phyloP scores from a whole-genome alignment of 23 tunicate genomes.

The Halocynthia roretzi region DNA sequence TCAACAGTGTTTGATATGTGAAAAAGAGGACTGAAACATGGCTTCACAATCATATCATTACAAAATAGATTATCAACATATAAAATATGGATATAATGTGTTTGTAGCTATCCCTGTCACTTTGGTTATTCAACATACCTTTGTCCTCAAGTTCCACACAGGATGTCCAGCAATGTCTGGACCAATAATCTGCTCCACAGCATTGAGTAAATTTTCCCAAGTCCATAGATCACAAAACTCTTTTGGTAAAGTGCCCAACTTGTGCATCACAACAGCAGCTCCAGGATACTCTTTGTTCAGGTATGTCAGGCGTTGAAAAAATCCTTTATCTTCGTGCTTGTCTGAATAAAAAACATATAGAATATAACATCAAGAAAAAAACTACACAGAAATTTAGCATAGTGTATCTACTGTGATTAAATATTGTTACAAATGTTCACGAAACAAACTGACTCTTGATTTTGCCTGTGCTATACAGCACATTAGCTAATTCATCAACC shows the following conservation, averaged over 20 bases:
- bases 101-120: too few species aligned
- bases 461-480: constrained; percentile 65
- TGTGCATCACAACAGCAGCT: constrained; percentile 67
- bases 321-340: constrained; percentile 76
- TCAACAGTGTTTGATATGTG: too few species aligned
- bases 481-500: constrained; percentile 56
- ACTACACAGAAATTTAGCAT: not conserved
- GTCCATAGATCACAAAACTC: constrained; percentile 65
- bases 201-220: constrained; percentile 69
- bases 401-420: not conserved
- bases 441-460: constrained; percentile 38
- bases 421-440: not conserved
- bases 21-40: too few species aligned
- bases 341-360: constrained; percentile 26
- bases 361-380: not conserved
- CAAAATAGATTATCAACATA: too few species aligned
- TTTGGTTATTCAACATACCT: constrained; percentile 24
- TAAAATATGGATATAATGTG: too few species aligned
- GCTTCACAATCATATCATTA: too few species aligned
- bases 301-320: constrained; percentile 53
- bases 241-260: constrained; percentile 61
- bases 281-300: constrained; percentile 79
- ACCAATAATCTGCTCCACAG: constrained; percentile 84
- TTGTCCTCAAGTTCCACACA: constrained; percentile 87
- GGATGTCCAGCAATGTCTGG: constrained; percentile 97